Percentiles rank a stretch among this genome's conserved stretches.
These are phyloP conservation scores for Amblyraja radiata DNA, from an alignment of 2,797 vertebrate species.

Conservation along the genomic window DNA sequence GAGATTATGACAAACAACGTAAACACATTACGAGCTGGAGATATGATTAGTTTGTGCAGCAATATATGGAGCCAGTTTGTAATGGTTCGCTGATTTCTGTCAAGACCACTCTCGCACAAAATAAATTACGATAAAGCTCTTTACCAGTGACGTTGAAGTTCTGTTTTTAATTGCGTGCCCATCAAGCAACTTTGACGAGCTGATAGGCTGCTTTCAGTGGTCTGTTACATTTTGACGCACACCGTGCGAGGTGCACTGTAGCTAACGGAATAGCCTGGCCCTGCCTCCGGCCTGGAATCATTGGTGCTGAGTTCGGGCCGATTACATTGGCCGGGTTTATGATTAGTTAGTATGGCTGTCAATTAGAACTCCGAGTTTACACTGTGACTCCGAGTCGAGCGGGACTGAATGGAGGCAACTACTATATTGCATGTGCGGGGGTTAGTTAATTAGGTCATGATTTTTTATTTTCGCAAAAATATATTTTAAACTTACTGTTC, in stretches of 20 bases:
- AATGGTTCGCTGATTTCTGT: neutral
- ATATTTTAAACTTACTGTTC: neutral
- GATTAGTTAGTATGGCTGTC: neutral
- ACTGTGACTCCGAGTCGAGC: neutral
- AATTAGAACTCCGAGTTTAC: neutral
- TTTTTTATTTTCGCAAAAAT: neutral
- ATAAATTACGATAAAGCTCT: neutral
- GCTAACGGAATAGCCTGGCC: neutral
- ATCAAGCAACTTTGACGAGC: neutral
- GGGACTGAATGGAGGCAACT: slow-evolving; percentile 12
- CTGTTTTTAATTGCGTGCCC: neutral
- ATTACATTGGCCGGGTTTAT: neutral
- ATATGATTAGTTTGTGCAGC: neutral
- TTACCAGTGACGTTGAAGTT: neutral
- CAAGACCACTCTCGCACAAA: neutral
- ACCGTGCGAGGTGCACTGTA: neutral
- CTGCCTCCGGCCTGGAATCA: neutral
- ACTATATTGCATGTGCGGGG: neutral
- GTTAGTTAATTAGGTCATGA: neutral
- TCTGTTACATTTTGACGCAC: slow-evolving; percentile 12
- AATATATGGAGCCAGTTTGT: neutral
- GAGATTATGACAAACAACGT: neutral
- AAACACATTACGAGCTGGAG: neutral
- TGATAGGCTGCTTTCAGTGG: slow-evolving; percentile 23
- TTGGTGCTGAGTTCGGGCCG: neutral